These are phyloP conservation scores for Drosophila nigricruria DNA, from an alignment of 2,888 invertebrate species.

Conservation along the genomic window DNA sequence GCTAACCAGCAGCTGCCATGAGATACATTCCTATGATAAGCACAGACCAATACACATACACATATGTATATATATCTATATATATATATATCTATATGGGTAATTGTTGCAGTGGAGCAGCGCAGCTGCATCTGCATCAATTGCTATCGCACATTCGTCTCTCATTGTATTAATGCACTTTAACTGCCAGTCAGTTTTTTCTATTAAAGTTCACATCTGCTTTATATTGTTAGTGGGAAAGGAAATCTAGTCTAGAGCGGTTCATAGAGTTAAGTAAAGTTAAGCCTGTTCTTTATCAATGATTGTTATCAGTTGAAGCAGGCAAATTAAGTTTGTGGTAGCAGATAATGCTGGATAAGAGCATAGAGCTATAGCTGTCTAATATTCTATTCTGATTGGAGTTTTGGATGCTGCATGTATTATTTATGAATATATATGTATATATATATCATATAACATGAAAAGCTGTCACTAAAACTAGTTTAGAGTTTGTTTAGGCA, in stretches of 20 bases:
- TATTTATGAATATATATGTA: no score
- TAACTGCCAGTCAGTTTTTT: conserved; percentile 3
- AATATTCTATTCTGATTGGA: neutral
- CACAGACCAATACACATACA: conserved; percentile 14
- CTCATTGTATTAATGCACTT: conserved; percentile 38
- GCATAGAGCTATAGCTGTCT: neutral
- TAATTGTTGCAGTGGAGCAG: conserved; percentile 46
- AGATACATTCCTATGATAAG: conserved; percentile 57
- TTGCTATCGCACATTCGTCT: conserved; percentile 19
- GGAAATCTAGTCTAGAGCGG: neutral
- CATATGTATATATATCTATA: neutral
- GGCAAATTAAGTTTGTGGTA: neutral
- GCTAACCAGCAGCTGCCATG: conserved; percentile 44
- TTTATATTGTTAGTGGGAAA: neutral
- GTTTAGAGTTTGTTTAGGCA: no score
- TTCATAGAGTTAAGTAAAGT: neutral
- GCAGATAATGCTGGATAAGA: neutral
- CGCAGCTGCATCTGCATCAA: conserved; percentile 4
- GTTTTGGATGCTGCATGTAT: no score
- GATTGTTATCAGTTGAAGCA: neutral
- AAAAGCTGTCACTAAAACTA: no score
- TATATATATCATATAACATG: no score
- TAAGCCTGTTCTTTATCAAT: neutral
- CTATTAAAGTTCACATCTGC: neutral
- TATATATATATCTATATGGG: conserved; percentile 16